These are phyloP conservation scores for Leistus spinibarbis DNA, from an alignment of 2,888 invertebrate genomes.

Conservation along the genomic window DNA sequence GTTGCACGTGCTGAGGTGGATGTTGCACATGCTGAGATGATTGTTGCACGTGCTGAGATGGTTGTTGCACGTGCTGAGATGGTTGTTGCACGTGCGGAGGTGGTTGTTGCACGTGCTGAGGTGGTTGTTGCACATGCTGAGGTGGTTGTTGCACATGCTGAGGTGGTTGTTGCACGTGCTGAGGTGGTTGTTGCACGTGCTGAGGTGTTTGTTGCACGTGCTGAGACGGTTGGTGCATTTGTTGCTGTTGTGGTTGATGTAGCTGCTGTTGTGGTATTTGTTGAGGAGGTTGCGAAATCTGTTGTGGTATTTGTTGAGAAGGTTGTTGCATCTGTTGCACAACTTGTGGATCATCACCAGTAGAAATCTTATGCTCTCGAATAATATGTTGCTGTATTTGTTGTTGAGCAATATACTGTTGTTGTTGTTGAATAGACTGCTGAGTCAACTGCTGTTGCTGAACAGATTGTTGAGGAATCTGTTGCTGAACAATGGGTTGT, in stretches of 20 bases:
- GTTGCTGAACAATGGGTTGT: background rate
- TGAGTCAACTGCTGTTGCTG: constrained; percentile 53
- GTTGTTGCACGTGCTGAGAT: constrained; percentile 11
- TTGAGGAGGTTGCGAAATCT: constrained; percentile 41
- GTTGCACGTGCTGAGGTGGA: constrained; percentile 41
- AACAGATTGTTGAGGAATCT: constrained; percentile 52
- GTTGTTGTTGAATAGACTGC: constrained; percentile 44
- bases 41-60: too few relatives aligned
- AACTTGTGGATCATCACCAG: constrained; percentile 24
- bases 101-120: background rate
- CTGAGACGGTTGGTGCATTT: constrained; percentile 42
- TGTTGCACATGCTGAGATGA: background rate
- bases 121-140: constrained; percentile 39
- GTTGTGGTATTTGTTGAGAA: constrained; percentile 30
- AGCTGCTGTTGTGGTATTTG: constrained; percentile 27
- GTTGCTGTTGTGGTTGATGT: constrained; percentile 44
- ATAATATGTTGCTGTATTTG: constrained; percentile 44
- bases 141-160: background rate
- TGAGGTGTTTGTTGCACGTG: constrained; percentile 31
- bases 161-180: constrained; percentile 46
- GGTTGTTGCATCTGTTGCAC: constrained; percentile 46
- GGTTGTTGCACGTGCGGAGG: constrained; percentile 30
- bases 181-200: constrained; percentile 41
- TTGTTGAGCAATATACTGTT: constrained; percentile 37
- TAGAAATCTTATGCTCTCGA: background rate